phyloP scores from a whole-genome alignment of 2,888 invertebrate species.

The Agrotis ipsilon region DNA sequence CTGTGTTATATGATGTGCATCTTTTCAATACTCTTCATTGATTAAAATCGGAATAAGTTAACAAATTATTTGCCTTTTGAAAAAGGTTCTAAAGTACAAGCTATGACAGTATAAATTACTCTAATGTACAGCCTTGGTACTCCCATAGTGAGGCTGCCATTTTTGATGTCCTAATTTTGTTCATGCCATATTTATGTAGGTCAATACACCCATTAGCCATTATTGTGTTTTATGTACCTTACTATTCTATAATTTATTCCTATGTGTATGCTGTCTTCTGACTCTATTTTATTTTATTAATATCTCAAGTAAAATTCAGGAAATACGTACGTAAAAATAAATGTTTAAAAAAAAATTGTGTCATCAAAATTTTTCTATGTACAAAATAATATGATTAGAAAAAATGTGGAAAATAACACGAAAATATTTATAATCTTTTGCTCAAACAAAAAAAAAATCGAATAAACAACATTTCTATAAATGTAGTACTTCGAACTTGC shows the following conservation, averaged over 20 bases:
- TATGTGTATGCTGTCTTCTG: not conserved
- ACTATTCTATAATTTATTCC: not conserved
- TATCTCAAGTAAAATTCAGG: too few species aligned
- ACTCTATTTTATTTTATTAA: too few species aligned
- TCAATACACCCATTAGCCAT: not conserved
- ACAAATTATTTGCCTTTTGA: not conserved
- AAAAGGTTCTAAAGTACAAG: not conserved
- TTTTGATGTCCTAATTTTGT: not conserved
- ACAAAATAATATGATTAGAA: not conserved
- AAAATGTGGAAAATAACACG: not conserved
- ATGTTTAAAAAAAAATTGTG: too few species aligned
- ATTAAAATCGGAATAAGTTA: not conserved
- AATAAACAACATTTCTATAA: constrained; percentile 1
- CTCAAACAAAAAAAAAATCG: not conserved
- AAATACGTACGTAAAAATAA: too few species aligned
- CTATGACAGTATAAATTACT: not conserved
- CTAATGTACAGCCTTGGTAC: too few species aligned
- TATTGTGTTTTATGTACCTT: not conserved
- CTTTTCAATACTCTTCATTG: not conserved
- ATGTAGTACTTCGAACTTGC: constrained; percentile 23
- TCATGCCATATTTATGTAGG: not conserved
- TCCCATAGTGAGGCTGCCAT: not conserved
- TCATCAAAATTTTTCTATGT: not conserved
- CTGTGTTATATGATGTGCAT: not conserved
- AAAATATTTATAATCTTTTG: not conserved